phyloP scores from a whole-genome alignment of 2,113 vertebrate genomes.

The Nycticryphes semicollaris region DNA sequence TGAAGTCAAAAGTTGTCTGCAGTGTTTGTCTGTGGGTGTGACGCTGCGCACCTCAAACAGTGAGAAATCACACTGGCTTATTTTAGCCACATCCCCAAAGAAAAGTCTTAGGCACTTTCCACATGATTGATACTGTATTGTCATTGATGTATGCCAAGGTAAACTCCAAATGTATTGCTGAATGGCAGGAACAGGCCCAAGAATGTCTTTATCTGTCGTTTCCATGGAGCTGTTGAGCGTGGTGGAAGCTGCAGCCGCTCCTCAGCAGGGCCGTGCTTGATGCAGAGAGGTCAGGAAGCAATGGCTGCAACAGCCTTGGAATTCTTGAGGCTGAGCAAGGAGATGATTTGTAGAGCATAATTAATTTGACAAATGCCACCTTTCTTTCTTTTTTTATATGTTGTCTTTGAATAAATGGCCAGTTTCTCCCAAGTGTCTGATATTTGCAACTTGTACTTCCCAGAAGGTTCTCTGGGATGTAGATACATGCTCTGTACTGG shows the following conservation, averaged over 20 bases:
- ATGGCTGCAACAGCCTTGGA: neutral
- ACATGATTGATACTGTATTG: neutral
- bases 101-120: neutral
- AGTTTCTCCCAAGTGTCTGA: neutral
- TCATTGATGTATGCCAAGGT: neutral
- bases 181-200: neutral
- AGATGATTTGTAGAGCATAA: neutral
- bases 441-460: neutral
- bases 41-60: neutral
- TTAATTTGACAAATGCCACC: neutral
- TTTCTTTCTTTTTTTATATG: neutral
- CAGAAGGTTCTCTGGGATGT: neutral
- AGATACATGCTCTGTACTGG: fast-evolving
- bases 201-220: neutral
- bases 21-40: neutral
- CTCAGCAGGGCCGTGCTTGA: neutral
- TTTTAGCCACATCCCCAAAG: neutral
- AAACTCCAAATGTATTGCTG: neutral
- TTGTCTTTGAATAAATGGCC: neutral
- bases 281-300: neutral
- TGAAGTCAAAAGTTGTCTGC: neutral
- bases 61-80: neutral
- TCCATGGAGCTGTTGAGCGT: fast-evolving
- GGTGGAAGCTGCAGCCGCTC: neutral
- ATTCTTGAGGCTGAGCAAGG: neutral